A percentile compares a stretch with the other conserved stretches of the same genome.
Evolutionary conservation across 2,797 vertebrate genomes (phyloP).

Genomic region (Galaxias olidus): DNA sequence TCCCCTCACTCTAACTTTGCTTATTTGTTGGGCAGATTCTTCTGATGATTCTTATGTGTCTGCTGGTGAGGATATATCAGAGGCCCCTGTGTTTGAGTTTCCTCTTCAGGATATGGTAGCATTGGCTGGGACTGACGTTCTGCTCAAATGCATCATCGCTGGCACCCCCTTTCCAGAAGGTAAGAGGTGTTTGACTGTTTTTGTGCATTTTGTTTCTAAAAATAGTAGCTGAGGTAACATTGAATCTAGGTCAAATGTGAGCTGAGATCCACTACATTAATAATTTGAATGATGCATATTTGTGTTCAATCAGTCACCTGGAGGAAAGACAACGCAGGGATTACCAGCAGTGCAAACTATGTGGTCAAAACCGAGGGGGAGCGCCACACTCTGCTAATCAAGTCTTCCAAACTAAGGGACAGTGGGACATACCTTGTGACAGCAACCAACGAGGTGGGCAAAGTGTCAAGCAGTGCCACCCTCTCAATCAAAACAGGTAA

Average conservation of each 20-base stretch:
- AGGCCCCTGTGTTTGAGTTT: constrained; percentile 92
- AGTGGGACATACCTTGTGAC: constrained; percentile 87
- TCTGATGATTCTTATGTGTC: constrained; percentile 97
- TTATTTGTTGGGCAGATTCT: constrained; percentile 80
- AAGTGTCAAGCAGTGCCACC: constrained; percentile 80
- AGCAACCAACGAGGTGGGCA: constrained; percentile 88
- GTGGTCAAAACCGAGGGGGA: constrained; percentile 91
- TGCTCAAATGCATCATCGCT: constrained; percentile 89
- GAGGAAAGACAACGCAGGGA: constrained; percentile 79
- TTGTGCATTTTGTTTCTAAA: not conserved
- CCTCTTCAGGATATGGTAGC: constrained; percentile 83
- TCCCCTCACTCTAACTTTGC: constrained; percentile 21
- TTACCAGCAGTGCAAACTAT: constrained; percentile 70
- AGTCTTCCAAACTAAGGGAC: constrained; percentile 79
- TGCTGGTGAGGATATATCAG: constrained; percentile 92
- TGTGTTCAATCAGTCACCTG: constrained; percentile 80
- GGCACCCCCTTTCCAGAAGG: constrained; percentile 91
- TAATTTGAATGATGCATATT: constrained; percentile 11
- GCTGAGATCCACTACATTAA: not conserved
- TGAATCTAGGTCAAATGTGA: too few species aligned
- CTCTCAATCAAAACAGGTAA: constrained; percentile 88
- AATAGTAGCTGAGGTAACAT: too few species aligned
- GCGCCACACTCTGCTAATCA: constrained; percentile 87
- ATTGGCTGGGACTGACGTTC: constrained; percentile 81
- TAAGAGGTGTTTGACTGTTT: constrained; percentile 49